Base-by-base conservation (phyloP, 2,888 invertebrate species). In the Esperia sulphurella region DNA sequence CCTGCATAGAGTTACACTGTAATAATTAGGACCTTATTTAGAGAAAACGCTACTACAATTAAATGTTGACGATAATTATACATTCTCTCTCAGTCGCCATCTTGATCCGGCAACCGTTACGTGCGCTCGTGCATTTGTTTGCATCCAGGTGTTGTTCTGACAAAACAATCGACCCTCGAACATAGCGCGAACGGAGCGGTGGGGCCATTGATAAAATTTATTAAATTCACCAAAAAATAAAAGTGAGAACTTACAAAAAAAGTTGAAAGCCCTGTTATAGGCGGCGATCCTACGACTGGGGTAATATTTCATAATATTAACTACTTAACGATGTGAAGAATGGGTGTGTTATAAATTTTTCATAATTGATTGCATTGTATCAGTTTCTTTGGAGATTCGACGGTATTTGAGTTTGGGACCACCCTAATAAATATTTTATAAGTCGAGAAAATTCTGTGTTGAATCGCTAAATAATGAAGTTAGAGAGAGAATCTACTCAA, bases 261-360 rank as follows among this genome's bases (percentile, higher is more conserved):
- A 70, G 52, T 57, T 45, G 50, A 64, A 63, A 55, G 54, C 53
- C 61, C 54, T 52, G 52, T 51, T 53, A 57, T 60, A 71, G 63
- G 68, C 62, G 56, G 63, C 60, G 70, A 68, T 72, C 62, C 77
- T 74, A 83, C 81, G 74, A 58, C 72, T 51, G 65, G 29, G 75
- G 67, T 78, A 82, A 86, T 88, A 88, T 83, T 85, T 89, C 78
- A 87, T 79, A 81, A 84, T 75, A 83, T 84, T 87, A 86, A 84
- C 85, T 79, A 83, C 83, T 82, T 79, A 74, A 62, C 64, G 72
- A 69, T 73, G 77, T 73, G 79, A 83, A 81, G 72, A 86, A 85
- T 85, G 79, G 86, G 80, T 75, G 82, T 79, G 76, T 75, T 74
- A 60, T 63, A 64, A 74, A 75, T 75, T 77, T 72, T 72, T 68